Evolutionary conservation across 2,797 vertebrate genomes (phyloP).

Genomic region (Hyperoplus immaculatus): DNA sequence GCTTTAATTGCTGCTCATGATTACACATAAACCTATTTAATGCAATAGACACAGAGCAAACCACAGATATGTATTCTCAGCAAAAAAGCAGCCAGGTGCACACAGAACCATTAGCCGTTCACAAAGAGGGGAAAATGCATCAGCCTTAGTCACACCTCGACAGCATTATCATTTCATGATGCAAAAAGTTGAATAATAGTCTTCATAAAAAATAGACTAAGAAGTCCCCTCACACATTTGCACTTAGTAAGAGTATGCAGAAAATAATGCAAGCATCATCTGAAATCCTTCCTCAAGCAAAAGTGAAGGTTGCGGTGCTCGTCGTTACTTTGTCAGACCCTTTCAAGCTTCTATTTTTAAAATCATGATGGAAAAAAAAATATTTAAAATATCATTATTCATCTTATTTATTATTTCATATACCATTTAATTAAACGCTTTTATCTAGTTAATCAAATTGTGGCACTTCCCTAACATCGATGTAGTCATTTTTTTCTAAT

Average conservation of each 20-base stretch:
- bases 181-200: constrained; percentile 25
- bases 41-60: constrained; percentile 34
- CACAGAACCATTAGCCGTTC: constrained; percentile 26
- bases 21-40: constrained; percentile 45
- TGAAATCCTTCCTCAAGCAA: neutral
- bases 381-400: neutral
- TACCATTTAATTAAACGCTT: neutral
- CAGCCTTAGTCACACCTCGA: constrained; percentile 1
- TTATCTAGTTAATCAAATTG: neutral
- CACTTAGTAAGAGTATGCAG: constrained; percentile 14
- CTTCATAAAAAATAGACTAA: constrained; percentile 22
- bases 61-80: constrained; percentile 33
- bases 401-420: neutral
- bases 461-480: constrained; percentile 5
- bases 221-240: neutral
- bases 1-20: constrained; percentile 56
- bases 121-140: constrained; percentile 16
- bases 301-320: neutral
- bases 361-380: neutral
- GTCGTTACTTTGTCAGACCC: neutral
- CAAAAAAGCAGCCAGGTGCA: constrained; percentile 19
- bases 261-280: constrained; percentile 33
- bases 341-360: constrained; percentile 3
- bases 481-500: neutral
- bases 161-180: constrained; percentile 1